These are phyloP conservation scores for Chrysolophus pictus DNA, from an alignment of 2,797 vertebrate species.

Conservation along the genomic window DNA sequence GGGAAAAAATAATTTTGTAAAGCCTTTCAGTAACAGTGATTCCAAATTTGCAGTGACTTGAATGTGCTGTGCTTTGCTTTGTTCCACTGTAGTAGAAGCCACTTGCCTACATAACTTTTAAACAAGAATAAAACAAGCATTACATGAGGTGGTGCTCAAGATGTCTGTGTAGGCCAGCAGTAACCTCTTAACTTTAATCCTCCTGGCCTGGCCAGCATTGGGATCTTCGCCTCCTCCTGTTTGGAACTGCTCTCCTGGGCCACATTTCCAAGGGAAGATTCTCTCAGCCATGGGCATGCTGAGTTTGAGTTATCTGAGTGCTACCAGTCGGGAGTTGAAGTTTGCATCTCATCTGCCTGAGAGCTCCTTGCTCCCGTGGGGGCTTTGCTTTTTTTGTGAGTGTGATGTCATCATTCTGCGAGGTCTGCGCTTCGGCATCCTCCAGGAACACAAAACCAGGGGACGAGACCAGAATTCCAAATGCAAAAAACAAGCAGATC, in stretches of 20 bases:
- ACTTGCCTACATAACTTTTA: background rate
- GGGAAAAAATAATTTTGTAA: background rate
- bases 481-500: constrained; percentile 38
- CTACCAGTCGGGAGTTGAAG: background rate
- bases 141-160: background rate
- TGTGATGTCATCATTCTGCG: constrained; percentile 66
- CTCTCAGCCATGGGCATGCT: accelerated
- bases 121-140: background rate
- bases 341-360: background rate
- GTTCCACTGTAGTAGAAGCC: background rate
- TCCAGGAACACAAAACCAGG: constrained; percentile 65
- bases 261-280: background rate
- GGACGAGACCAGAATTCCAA: constrained; percentile 64
- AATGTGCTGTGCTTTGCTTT: background rate
- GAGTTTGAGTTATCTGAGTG: background rate
- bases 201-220: background rate
- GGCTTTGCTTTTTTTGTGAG: background rate
- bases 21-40: background rate
- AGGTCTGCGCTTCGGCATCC: constrained; percentile 45
- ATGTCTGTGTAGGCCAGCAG: background rate
- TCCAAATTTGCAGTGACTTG: background rate
- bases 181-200: background rate
- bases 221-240: background rate
- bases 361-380: background rate
- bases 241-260: background rate